Evolutionary conservation across 2,797 vertebrate species (phyloP), one percentile per base, ranked within the genome.

Genomic region (Nyctibius grandis): DNA sequence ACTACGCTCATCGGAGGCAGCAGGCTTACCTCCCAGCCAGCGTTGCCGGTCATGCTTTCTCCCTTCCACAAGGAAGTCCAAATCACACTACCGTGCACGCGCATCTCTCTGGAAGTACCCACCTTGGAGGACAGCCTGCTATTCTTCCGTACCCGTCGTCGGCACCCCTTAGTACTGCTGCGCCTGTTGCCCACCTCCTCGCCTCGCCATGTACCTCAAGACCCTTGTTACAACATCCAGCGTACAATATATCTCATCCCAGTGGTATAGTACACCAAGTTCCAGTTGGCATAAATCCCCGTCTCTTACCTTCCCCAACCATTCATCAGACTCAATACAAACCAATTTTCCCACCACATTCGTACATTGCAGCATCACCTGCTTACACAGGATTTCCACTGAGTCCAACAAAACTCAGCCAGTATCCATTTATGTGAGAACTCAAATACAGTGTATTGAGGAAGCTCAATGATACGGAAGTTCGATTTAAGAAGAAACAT

Each of bases 391-490:
- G 98, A 97, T 99, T 99, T 97, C 99, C 99, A 29, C 92, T 99
- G 98, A 99, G 99, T 97, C 99, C 99, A 70, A 99, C 99, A 91
- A 99, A 99, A 98, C 99, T 99, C 98, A 98, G 98, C 98, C 99
- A 99, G 98, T 99, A 99, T 98, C 99, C 99, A 22, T 99, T 99
- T 97, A 99, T 99, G 98, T 99, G 98, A 99, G 96, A 82, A 96
- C 93, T 97, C 82, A 42, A 68, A 75, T 56, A 65, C 88, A 64
- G 90, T 96, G 38, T 96, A 45, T 94, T 94, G 95, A 97, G 97
- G 96, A 97, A 97, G 97, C 96, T 97, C 95, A 89, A 80, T 92
- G 93, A 95, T 91, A 56, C 86, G 56, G 96, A 81, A 91, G 94
- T 93, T 94, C 91, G 96, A 93, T 96, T 94, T 91, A 53, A 98